phyloP scores from a whole-genome alignment of 2,888 invertebrate genomes.

The Pseudococcus longispinus region DNA sequence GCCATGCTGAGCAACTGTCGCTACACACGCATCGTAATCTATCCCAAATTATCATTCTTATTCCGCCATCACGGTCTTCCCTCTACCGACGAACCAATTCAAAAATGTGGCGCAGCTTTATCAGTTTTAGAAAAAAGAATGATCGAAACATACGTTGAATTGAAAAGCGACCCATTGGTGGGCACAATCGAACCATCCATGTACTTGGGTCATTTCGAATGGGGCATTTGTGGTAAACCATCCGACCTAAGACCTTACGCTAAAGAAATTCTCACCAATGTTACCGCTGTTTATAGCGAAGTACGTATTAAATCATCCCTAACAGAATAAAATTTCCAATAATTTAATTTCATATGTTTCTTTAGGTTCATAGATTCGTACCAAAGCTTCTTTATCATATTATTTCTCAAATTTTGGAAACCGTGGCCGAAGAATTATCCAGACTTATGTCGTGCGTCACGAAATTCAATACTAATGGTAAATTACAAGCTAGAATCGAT shows the following conservation, averaged over 20 bases:
- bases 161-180: slow-evolving; percentile 91
- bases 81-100: slow-evolving; percentile 73
- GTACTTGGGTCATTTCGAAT: slow-evolving; percentile 89
- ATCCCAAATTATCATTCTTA: slow-evolving; percentile 74
- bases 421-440: slow-evolving; percentile 89
- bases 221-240: slow-evolving; percentile 78
- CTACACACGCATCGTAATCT: slow-evolving; percentile 77
- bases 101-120: slow-evolving; percentile 57
- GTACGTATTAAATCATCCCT: slow-evolving; percentile 63
- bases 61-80: slow-evolving; percentile 78
- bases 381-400: slow-evolving; percentile 78
- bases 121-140: slow-evolving; percentile 64
- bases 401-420: slow-evolving; percentile 82
- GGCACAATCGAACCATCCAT: slow-evolving; percentile 96
- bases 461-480: slow-evolving; percentile 73
- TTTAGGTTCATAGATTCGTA: slow-evolving; percentile 78
- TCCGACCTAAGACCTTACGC: slow-evolving; percentile 85
- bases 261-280: slow-evolving; percentile 84
- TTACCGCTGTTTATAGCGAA: slow-evolving; percentile 80
- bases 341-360: background rate
- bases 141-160: slow-evolving; percentile 83
- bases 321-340: background rate
- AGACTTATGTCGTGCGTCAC: slow-evolving; percentile 81
- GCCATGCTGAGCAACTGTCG: slow-evolving; percentile 89
- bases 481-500: slow-evolving; percentile 82